phyloP scores from a whole-genome alignment of 2,113 vertebrate species.

The Paradisaea rubra region DNA sequence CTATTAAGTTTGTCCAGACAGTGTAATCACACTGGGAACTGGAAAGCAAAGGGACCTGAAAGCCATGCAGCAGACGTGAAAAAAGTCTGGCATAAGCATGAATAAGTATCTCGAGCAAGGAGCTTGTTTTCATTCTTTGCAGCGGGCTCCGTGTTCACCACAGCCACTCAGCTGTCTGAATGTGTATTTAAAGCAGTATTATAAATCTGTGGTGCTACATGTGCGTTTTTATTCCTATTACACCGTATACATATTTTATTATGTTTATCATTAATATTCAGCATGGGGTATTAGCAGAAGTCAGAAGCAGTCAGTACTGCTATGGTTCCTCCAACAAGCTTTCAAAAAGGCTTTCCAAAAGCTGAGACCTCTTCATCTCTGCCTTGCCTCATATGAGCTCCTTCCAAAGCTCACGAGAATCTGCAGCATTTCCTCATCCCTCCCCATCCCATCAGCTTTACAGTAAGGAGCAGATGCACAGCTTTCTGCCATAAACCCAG shows the following conservation, averaged over 20 bases:
- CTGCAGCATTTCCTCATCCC: neutral
- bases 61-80: neutral
- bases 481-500: neutral
- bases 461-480: neutral
- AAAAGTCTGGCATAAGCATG: neutral
- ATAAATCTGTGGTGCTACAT: slow-evolving; percentile 33
- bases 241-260: slow-evolving; percentile 61
- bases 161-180: slow-evolving; percentile 33
- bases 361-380: slow-evolving; percentile 9
- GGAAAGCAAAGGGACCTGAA: neutral
- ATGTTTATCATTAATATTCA: slow-evolving; percentile 65
- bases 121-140: slow-evolving; percentile 25
- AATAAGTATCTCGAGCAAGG: neutral
- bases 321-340: neutral
- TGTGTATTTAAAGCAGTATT: slow-evolving; percentile 22
- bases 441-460: neutral
- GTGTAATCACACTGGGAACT: neutral
- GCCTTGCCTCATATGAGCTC: neutral
- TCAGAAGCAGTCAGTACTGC: slow-evolving; percentile 56
- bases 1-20: neutral
- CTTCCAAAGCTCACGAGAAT: neutral
- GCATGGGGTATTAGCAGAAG: slow-evolving; percentile 36
- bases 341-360: neutral
- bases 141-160: neutral
- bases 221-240: slow-evolving; percentile 56